These are phyloP conservation scores for Anniella stebbinsi DNA, from an alignment of 2,797 vertebrate genomes.

Conservation along the genomic window DNA sequence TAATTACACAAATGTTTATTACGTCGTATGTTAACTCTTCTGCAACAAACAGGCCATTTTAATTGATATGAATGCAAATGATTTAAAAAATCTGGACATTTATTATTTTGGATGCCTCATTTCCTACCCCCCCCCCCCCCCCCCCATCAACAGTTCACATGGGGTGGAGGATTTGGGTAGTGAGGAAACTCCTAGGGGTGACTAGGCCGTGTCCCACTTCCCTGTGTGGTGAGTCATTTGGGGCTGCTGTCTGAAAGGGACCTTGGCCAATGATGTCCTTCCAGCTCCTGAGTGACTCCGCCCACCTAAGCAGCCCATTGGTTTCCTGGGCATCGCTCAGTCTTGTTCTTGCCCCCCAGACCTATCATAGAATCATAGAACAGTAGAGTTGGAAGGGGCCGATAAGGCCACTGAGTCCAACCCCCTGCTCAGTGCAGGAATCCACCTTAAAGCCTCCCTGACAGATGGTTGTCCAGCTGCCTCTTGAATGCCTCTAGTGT, in stretches of 20 bases:
- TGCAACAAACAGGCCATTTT: not conserved
- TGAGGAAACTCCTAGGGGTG: not conserved
- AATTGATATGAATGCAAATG: not conserved
- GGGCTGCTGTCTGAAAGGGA: not conserved
- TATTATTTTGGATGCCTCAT: not conserved
- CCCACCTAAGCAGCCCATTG: not conserved
- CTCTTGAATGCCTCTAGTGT: too few relatives aligned
- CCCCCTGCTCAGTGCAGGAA: too few relatives aligned
- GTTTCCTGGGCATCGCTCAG: not conserved
- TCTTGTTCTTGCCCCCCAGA: not conserved
- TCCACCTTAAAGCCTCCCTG: too few relatives aligned
- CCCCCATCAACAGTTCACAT: not conserved
- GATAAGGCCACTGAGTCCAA: too few relatives aligned
- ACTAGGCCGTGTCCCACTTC: not conserved
- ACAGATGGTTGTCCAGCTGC: too few relatives aligned
- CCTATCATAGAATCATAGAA: too few relatives aligned
- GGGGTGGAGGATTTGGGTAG: not conserved
- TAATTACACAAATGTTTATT: not conserved
- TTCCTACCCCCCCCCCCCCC: too few relatives aligned
- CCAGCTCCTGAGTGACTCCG: not conserved
- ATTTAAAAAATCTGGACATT: not conserved
- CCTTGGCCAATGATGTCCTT: too few relatives aligned
- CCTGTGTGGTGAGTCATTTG: not conserved
- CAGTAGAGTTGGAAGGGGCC: too few relatives aligned
- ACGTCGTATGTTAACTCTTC: too few relatives aligned